Conservation (phyloP, 2,888 invertebrate genomes). For the Nomada fabriciana region DNA sequence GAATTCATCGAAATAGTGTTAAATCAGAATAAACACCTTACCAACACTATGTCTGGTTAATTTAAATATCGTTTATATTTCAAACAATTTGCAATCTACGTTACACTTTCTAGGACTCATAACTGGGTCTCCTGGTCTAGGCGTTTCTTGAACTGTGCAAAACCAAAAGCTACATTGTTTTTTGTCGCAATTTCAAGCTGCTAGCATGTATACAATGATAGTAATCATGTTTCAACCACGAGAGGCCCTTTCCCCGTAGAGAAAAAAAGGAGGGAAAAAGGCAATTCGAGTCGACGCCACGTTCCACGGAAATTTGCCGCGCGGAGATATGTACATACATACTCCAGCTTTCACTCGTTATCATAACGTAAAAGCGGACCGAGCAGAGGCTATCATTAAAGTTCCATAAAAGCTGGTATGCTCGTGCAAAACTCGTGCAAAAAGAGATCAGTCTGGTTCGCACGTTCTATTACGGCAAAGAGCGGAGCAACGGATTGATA, state of each 20-base stretch:
- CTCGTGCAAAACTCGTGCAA: conserved; percentile 45
- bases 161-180: neutral
- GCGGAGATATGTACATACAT: conserved; percentile 14
- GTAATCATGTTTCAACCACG: neutral
- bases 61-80: no score
- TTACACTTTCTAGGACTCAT: no score
- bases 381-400: conserved; percentile 64
- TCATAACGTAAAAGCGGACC: conserved; percentile 53
- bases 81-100: no score
- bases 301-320: conserved; percentile 47
- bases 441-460: conserved; percentile 57
- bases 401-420: conserved; percentile 63
- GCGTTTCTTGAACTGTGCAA: no score
- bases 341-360: conserved; percentile 61
- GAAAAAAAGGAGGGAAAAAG: neutral
- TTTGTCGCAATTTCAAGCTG: neutral
- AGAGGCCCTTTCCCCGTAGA: neutral
- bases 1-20: no score
- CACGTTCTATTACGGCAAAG: conserved; percentile 47
- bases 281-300: conserved; percentile 22
- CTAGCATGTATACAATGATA: neutral
- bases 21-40: no score
- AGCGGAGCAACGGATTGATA: conserved; percentile 18
- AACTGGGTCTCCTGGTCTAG: no score
- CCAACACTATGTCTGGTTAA: no score